Evolutionary conservation across 2,888 invertebrate genomes (phyloP), one percentile per base, ranked within the genome.

Genomic region (Drosophila flavopinicola): DNA sequence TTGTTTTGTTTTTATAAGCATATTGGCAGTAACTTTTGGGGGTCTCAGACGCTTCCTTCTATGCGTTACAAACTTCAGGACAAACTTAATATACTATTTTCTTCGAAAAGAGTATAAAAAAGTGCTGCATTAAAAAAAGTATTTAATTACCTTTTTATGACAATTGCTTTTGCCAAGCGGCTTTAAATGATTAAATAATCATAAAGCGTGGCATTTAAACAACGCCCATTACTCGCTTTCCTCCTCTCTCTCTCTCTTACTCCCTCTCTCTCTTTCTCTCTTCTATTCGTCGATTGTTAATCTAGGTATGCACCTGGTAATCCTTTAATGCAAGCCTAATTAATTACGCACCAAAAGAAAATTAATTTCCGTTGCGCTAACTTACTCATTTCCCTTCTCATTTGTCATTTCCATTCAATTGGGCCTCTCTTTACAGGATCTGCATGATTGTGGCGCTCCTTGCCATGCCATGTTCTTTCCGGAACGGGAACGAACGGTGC

Each of bases 401-500:
- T n/a, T n/a, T n/a, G n/a, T 35, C 10, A 56, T 51, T 60, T 27
- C 45, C 42, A 32, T 37, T 48, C 32, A 53, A 82, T 64, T 71
- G 27, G 51, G 42, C 54, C 54, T 25, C 42, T 68, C 53, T 44
- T 88, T 87, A 33, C 85, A 91, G 91, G 90, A 91, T 85, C 88
- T 89, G 47, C 93, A 93, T 85, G 95, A 97, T 87, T 97, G 97
- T 91, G 97, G 97, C 27, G 96, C 97, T 4, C 98, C 98, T 0
- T 99, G 98, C 90, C 94, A 96, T 89, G 95, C 95, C 83, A 96
- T 98, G 95, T 97, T 98, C 91, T 98, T 98, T 90, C 94, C 94
- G 51, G 94, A 95, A 78, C 94, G 94, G 71, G 95, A 98, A 88
- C 94, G 95, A 59, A 94, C 94, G 44, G 97, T 98, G 89, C 94